Base-by-base conservation (phyloP, 2,888 invertebrate genomes). In the Altica lythri region DNA sequence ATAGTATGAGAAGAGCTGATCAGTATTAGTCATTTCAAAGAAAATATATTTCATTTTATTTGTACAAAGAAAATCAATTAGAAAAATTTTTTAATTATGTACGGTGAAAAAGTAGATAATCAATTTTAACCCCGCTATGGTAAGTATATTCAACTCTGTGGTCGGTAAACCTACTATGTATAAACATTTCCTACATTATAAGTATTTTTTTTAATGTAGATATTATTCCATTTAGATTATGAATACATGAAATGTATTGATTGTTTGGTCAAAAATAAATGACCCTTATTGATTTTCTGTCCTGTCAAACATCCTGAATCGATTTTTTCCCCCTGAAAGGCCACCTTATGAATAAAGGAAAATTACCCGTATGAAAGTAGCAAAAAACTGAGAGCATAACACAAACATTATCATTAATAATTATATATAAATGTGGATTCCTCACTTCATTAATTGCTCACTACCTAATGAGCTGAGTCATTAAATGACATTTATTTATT, bases 401-500 rank as follows among this genome's bases (percentile, higher is more conserved):
- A 55, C 50, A 35, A 44, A 45, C 49, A 51, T 56, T 53, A 54
- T 58, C 57, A 52, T 50, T 54, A 61, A 55, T 54, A 61, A 54
- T 59, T 48, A 48, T 49, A 42, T 35, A 58, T 54, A 58, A 58
- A 55, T 53, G 55, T 56, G 53, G 61, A 59, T 55, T 60, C 60
- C 58, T 57, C 57, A 52, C 56, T 62, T 57, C 57, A 60, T 61
- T 63, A 63, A 63, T 64, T 61, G 57, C 53, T 25, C 34, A 45
- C 32, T 51, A 42, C 37, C 47, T 64, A 64, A 63, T 59, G 57
- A 64, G 60, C 56, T 56, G 38, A 50, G 53, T 59, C 62, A 60
- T 64, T 63, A 61, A 49, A 35, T 55, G 56, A 57, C 55, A 56
- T 57, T 63, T 63, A 60, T 64, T 63, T 67, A 64, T 65, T 63